Base-by-base conservation (phyloP, 2,113 vertebrate genomes). In the Poecile atricapillus region DNA sequence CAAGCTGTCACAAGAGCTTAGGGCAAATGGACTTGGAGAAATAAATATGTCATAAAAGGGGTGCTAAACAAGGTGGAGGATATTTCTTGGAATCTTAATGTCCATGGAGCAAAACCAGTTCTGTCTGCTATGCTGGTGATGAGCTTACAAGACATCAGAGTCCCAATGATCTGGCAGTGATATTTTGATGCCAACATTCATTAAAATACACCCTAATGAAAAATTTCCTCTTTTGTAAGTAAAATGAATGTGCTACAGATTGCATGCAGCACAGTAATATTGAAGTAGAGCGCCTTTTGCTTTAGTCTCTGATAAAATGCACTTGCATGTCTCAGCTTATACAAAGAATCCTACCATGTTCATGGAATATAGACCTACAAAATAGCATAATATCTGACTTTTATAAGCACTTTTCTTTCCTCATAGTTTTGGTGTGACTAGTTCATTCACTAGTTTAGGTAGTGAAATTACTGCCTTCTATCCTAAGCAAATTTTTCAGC, bases 1-100 rank as follows among this genome's bases (percentile, higher is more conserved):
- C 79, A 87, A 60, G 22, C 77, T 96, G 77, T 95, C 85, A 77
- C 49, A 93, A 95, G 27, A 89, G 59, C 46, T 93, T 92, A 94
- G 15, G 35, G 41, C 22, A 93, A 96, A 92, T 35, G 81, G 33
- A 63, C 86, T 63, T 75, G 62, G 74, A 93, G 62, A 74, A 84
- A 87, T 83, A 89, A 90, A 77, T 19, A 24, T 53, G 35, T 53
- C 74, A 83, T 63, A 62, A 90, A 91, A 93, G 22, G 33, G 43
- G 69, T 13, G 2, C 33, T 73, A 60, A 92, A 69, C 44, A 68
- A 62, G 17, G 9, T 65, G 83, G 83, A 83, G 64, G 70, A 39
- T 76, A n/a, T 59, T 96, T 28, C 90, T 79, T 68, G 15, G 63
- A 96, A 81, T 94, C 49, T 71, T 90, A 81, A 65, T 59, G 35